These are phyloP conservation scores for Nothura maculosa DNA, from an alignment of 2,797 vertebrate genomes.

Conservation along the genomic window DNA sequence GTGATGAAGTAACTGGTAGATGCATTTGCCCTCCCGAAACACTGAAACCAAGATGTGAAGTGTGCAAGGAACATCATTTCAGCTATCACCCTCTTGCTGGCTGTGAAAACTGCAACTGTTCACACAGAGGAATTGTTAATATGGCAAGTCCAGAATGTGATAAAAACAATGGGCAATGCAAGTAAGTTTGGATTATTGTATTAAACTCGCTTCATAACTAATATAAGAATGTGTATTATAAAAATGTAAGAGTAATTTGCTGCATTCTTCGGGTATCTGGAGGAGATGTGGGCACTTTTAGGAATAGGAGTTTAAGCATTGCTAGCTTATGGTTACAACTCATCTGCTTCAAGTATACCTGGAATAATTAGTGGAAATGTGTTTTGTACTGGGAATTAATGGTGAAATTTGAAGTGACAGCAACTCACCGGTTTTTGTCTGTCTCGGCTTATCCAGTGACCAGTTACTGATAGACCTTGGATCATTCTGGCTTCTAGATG, in stretches of 20 bases:
- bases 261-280: not conserved
- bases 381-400: not conserved
- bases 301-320: not conserved
- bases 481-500: not conserved
- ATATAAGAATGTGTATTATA: not conserved
- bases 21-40: constrained; percentile 93
- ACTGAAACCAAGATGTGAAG: constrained; percentile 87
- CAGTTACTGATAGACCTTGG: not conserved
- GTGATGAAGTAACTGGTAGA: constrained; percentile 89
- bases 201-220: not conserved
- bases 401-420: not conserved
- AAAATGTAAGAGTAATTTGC: not conserved
- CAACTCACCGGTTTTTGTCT: not conserved
- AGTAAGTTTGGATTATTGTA: constrained; percentile 77
- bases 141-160: constrained; percentile 81
- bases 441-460: not conserved
- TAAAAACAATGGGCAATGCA: constrained; percentile 88
- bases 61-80: constrained; percentile 86
- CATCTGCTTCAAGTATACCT: not conserved
- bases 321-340: not conserved
- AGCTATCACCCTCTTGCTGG: constrained; percentile 91
- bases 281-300: not conserved
- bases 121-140: constrained; percentile 78
- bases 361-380: not conserved
- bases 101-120: constrained; percentile 91